Evolutionary conservation across 2,113 vertebrate species (phyloP), one percentile per base, ranked within the genome.

Genomic region (Cyprinodon tularosa): DNA sequence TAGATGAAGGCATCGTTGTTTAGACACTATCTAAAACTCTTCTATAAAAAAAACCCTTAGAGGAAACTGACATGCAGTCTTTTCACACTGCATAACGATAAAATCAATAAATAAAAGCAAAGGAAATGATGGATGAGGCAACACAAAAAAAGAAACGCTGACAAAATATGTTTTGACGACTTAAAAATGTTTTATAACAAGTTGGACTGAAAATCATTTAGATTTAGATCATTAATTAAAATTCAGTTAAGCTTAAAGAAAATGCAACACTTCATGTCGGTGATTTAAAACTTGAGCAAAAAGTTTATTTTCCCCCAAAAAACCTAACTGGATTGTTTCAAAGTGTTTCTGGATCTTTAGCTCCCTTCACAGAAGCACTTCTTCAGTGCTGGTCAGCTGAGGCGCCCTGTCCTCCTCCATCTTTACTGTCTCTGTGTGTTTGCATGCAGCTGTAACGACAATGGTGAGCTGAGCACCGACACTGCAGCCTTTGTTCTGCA

Each of bases 401-500:
- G 39, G 59, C 2, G 20, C 40, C 74, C 69, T 80, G 68, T 76
- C 68, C 70, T 70, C 60, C 81, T 66, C 77, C 76, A 62, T 82
- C 76, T 53, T 79, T 68, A n/a, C 68, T 72, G 12, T 72, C 68
- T 44, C 71, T 68, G 72, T 81, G 76, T 84, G 78, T 82, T 50
- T 86, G 79, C 74, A 68, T 76, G 80, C 87, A 90, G 85, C 81
- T 88, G 82, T 79, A 71, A 88, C 81, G 84, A 74, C 66, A 68
- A 81, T 66, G 0, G 87, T 88, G 84, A 83, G 84, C 67, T 72
- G 83, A 78, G 39, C 0, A 39, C 3, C 61, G 81, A 90, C 83
- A 91, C 79, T 90, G 77, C 64, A n/a, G 44, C 48, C 83, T 87
- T 91, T 91, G 89, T 91, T 79, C 64, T 78, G 62, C 11, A 66